Evolutionary conservation across 2,113 vertebrate species (phyloP).

Genomic region (Jaculus jaculus): DNA sequence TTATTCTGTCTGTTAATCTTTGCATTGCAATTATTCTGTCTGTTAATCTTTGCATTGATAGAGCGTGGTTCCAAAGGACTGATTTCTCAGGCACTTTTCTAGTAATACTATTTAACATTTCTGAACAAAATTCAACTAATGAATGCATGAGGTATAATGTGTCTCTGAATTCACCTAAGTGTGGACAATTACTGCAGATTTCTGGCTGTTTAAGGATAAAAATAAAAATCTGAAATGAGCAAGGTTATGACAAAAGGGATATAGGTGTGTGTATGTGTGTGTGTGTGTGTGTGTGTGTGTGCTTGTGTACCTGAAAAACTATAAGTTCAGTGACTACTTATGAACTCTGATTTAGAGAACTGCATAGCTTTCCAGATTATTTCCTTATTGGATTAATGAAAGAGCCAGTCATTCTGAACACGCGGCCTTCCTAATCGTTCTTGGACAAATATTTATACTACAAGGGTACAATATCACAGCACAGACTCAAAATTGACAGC

Average conservation of each 20-base stretch:
- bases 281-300: background rate
- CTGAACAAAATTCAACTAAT: background rate
- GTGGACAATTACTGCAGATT: background rate
- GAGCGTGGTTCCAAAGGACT: background rate
- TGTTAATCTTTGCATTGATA: background rate
- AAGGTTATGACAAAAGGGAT: background rate
- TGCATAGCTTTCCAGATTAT: background rate
- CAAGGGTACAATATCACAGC: background rate
- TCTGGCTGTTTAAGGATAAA: background rate
- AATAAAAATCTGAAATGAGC: background rate
- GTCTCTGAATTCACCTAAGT: background rate
- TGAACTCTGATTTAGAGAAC: background rate
- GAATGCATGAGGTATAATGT: background rate
- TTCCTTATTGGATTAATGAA: conserved; percentile 13
- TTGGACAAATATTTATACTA: conserved; percentile 41
- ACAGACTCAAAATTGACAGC: background rate
- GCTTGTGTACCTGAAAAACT: background rate
- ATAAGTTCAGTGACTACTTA: background rate
- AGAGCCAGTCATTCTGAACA: background rate
- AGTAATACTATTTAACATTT: conserved; percentile 18
- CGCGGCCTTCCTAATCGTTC: background rate
- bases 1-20: background rate
- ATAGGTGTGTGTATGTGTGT: background rate
- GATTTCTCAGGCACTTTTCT: background rate
- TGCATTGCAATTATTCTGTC: background rate